Evolutionary conservation across 2,797 vertebrate species (phyloP), one percentile per base, ranked within the genome.

Genomic region (Hybognathus amarus): DNA sequence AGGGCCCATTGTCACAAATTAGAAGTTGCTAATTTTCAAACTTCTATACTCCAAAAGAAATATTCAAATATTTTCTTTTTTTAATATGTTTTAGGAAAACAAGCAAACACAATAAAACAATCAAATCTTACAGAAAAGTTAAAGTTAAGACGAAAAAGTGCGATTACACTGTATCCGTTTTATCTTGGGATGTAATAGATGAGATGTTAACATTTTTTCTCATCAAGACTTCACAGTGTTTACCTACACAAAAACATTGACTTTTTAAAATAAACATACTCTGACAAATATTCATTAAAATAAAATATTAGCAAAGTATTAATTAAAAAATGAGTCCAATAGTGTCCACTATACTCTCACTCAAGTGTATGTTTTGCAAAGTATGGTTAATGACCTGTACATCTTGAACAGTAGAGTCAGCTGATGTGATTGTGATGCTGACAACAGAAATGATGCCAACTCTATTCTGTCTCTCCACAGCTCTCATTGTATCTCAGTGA

Each of bases 391-490:
- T 76, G 52, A 40, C 52, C 73, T 24, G 22, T 15, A 47, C 40
- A 27, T 45, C 30, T 64, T 68, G 24, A 67, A 52, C 77, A 56
- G 22, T 22, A 13, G 24, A 67, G 45, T 12, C 77, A 52, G 36
- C 24, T 76, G 50, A 45, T 42, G 20, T 61, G 33, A 30, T 70
- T 22, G 24, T 76, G 77, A 68, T 59, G 4, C 47, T 75, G 50
- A 75, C 61, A 59, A 59, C 42, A 63, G 12, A 77, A 47, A 47
- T 50, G 33, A 64, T 36, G 15, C 80, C 45, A 42, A 52, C 50
- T 79, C 71, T 33, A 13, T 20, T 70, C 69, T 52, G 13, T 40
- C 71, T 56, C 71, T 76, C 70, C 47, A 68, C 50, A 22, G 64
- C 27, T 68, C 64, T 67, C 33, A 33, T 77, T 83, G 74, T 36